Evolutionary conservation across 2,888 invertebrate genomes (phyloP), one percentile per base, ranked within the genome.

Genomic region (Cheilosia soror): DNA sequence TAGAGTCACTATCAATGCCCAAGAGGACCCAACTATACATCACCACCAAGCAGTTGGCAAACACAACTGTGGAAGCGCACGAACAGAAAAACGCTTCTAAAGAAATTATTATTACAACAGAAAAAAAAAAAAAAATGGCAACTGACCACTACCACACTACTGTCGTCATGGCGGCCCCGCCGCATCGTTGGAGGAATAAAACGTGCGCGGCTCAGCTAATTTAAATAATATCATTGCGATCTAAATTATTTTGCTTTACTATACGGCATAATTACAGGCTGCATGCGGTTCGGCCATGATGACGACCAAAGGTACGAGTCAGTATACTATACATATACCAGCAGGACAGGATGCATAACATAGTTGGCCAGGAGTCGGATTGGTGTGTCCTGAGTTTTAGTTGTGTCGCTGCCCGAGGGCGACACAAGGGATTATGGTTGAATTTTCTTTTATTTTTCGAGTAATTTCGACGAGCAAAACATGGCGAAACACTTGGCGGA

Each of bases 211-310:
- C 76, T 47, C 76, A 76, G 60, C 80, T 85, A 76, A 85, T 85
- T 85, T 85, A 85, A 85, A 85, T 85, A 85, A 85, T 85, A 85
- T 85, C 85, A 85, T 81, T 85, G 80, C 85, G 80, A 85, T 85
- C 85, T 85, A 85, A 85, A 85, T 85, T 85, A 85, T 85, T 85
- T 85, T 85, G 68, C 80, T 85, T 85, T 76, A 62, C 68, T 85
- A 62, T 76, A 85, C 84, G 71, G 80, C 84, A 80, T 85, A 85
- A 85, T 85, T 85, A 85, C 80, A 85, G 85, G 65, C 65, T 85
- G 80, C 72, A 68, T 68, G 80, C 75, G 60, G 80, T 29, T 68
- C 85, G 85, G 85, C 85, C 85, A 85, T 85, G 66, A 75, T 85
- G 71, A 79, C 51, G 66, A 72, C 25, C 60, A 51, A 53, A 58